Percentiles rank a stretch among this genome's conserved stretches.
Evolutionary conservation across 2,888 invertebrate species (phyloP).

Genomic region (Pantelozetes paolii): DNA sequence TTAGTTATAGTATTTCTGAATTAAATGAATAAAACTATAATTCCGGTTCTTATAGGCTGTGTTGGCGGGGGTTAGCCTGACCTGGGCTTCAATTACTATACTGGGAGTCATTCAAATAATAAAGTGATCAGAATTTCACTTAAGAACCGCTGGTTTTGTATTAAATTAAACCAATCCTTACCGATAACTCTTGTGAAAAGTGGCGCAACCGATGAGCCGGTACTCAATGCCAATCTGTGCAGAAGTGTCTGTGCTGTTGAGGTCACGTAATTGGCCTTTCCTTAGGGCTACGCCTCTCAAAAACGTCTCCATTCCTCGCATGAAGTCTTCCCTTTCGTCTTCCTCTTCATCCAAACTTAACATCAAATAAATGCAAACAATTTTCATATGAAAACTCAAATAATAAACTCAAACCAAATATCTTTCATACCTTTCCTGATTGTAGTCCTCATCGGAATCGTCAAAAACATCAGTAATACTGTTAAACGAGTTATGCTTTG

Average conservation of each 20-base stretch:
- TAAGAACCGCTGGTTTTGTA: slow-evolving; percentile 3
- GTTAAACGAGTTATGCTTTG: background rate
- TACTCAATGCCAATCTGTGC: slow-evolving; percentile 52
- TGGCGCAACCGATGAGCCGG: slow-evolving; percentile 52
- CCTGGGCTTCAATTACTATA: too few species aligned
- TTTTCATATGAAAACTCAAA: background rate
- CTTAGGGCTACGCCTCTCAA: slow-evolving; percentile 50
- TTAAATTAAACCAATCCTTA: slow-evolving; percentile 43
- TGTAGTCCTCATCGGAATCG: slow-evolving; percentile 50
- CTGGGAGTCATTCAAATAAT: too few species aligned
- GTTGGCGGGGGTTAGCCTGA: too few species aligned
- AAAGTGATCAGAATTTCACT: too few species aligned
- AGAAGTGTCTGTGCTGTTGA: slow-evolving; percentile 46
- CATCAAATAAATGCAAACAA: background rate
- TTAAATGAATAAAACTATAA: too few species aligned
- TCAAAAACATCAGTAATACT: slow-evolving; percentile 50
- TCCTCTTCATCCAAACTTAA: slow-evolving; percentile 51
- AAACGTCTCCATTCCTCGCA: slow-evolving; percentile 52
- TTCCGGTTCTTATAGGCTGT: too few species aligned
- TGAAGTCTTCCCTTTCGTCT: slow-evolving; percentile 50
- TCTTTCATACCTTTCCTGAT: slow-evolving; percentile 43
- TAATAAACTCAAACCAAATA: background rate
- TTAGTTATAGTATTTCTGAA: too few species aligned
- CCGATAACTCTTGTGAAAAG: slow-evolving; percentile 54
- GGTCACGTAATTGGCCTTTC: slow-evolving; percentile 48